phyloP scores from a whole-genome alignment of 2,888 invertebrate genomes.

The Mamestra brassicae region DNA sequence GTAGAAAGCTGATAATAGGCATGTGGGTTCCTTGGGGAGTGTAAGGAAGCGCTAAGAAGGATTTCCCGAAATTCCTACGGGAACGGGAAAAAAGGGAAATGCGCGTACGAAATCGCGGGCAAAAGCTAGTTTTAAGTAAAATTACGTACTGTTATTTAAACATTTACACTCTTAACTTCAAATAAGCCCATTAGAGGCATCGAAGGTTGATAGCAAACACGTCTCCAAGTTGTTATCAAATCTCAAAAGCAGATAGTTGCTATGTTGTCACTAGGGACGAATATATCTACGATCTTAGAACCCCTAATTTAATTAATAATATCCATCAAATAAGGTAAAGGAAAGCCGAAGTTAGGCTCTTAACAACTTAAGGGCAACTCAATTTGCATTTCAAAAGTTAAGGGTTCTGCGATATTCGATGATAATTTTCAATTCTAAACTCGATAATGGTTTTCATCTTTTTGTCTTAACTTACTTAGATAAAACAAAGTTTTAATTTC shows the following conservation, averaged over 20 bases:
- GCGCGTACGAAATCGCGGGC: too few species aligned
- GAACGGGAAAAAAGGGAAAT: too few species aligned
- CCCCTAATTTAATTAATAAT: slow-evolving; percentile 58
- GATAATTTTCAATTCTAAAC: slow-evolving; percentile 58
- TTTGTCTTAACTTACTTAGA: slow-evolving; percentile 29
- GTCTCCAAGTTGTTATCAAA: slow-evolving; percentile 20
- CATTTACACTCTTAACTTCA: neutral
- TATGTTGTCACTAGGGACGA: slow-evolving; percentile 25
- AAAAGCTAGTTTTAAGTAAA: too few species aligned
- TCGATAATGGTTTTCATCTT: slow-evolving; percentile 48
- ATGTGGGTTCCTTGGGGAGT: too few species aligned
- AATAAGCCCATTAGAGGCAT: neutral
- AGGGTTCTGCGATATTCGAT: slow-evolving; percentile 47
- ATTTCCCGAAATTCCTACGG: too few species aligned
- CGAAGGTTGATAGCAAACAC: slow-evolving; percentile 9
- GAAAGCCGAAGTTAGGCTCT: slow-evolving; percentile 57
- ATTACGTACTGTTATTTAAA: too few species aligned
- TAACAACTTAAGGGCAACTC: slow-evolving; percentile 57
- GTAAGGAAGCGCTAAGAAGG: too few species aligned
- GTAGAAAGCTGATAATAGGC: too few species aligned
- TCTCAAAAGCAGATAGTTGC: slow-evolving; percentile 26
- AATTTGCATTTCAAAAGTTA: slow-evolving; percentile 60
- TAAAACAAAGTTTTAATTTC: slow-evolving; percentile 20
- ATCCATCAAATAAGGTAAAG: slow-evolving; percentile 61
- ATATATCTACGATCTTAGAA: slow-evolving; percentile 33